Base-by-base conservation (phyloP, 2,888 invertebrate genomes). In the Drosophila tanythrix region DNA sequence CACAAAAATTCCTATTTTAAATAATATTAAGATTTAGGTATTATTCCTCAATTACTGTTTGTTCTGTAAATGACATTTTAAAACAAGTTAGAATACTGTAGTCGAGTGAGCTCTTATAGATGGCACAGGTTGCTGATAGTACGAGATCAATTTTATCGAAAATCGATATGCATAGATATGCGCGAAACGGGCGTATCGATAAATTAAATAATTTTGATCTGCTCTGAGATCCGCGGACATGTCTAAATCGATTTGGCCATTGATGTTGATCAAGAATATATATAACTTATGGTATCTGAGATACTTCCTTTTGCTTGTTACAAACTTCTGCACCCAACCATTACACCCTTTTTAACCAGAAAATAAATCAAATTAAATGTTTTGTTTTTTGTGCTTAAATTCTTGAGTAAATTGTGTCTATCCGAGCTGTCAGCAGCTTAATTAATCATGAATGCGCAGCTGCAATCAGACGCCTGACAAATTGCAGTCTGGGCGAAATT, bases 351-450 rank as follows among this genome's bases (percentile, higher is more conserved):
- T 36, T 15, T 15, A 15, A 46, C 46, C 40, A 46, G 46, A 15
- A 46, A 46, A 25, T 8, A 46, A 15, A 25, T 25, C 15, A 25
- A 25, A 15, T 65, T 8, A 61, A 61, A 52, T 56, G 61, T 59
- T 61, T 70, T 50, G 31, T 69, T 63, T 72, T 21, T 46, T 25
- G 15, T 15, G 7, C 46, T 69, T 10, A 7, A 60, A 48, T 58
- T 84, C 64, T 57, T 53, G 61, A 75, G 56, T 53, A 70, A 65
- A 63, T 78, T 71, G 69, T 61, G 61, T 65, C 55, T 77, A 67
- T 27, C 61, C 13, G 25, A 67, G 35, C 75, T 78, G 84, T 83
- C 81, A 63, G 36, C 55, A 62, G 57, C 40, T 73, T 65, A 68
- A 81, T 73, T 78, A 72, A 77, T 74, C 55, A 50, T 50, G 1